Evolutionary conservation across 2,113 vertebrate species (phyloP), one percentile per base, ranked within the genome.

Genomic region (Todiramphus saurophagus): DNA sequence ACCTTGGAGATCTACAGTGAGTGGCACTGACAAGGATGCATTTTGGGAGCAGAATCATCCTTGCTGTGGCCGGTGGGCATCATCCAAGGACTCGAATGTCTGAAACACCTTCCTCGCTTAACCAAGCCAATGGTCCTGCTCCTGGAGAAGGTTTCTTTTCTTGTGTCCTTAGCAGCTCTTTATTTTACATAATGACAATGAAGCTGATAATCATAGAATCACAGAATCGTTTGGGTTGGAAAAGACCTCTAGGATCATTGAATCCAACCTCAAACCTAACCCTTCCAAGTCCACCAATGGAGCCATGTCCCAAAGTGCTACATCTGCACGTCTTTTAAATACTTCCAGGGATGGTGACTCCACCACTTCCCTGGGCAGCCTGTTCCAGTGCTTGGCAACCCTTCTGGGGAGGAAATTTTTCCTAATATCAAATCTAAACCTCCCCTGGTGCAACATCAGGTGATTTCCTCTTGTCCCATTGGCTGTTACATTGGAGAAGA

Each of bases 61-160:
- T 63, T 81, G 20, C 30, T 80, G 67, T 79, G 37, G 25, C 35
- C 56, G 20, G 20, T 82, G 24, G 13, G 12, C 11, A 12, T 79
- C 44, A 67, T 76, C 85, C 59, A 59, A 41, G 41, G 74, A 21
- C 63, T 86, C 0, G 0, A 4, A 62, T 1, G 1, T 31, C 55
- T 83, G 50, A 41, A 86, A 25, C 23, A 28, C 13, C 17, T 73
- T 88, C 33, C 20, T 72, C 5, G 1, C 13, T 55, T 78, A 64
- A 60, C 43, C 25, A 67, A 51, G 55, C 43, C 5, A 12, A 11
- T 1, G 1, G 19, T 53, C 51, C 18, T 66, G 8, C 0, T 1
- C 27, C 76, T 77, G 73, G 39, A 76, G n/a, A 33, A 58, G 31
- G 19, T 83, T 50, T 43, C 35, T 72, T 37, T 77, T 62, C 59